Base-by-base conservation (phyloP, 2,888 invertebrate genomes). In the Xestia rhomboidea region DNA sequence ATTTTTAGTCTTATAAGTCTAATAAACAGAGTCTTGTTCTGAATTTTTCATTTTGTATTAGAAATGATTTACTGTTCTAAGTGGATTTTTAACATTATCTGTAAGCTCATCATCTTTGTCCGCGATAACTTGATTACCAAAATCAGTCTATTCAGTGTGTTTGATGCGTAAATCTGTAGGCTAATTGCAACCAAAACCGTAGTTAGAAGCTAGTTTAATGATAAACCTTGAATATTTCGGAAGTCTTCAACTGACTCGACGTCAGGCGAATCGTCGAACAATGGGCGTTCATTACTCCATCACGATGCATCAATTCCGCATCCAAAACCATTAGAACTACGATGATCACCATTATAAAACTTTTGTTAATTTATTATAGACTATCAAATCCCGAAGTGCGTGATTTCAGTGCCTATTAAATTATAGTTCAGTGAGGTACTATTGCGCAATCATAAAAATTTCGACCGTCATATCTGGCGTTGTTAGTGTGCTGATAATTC, bases 301-400 rank as follows among this genome's bases (percentile, higher is more conserved):
- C 95, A 95, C 95, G 95, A 95, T 87, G 91, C 89, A 86, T 85
- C 86, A 88, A 94, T 96, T 96, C 95, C 96, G 96, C 92, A 93
- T 95, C 90, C 87, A 85, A 83, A 85, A 87, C 91, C 90, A 95
- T 95, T 94, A 95, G 94, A 95, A 93, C 93, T 90, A 71, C 84
- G 92, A 93, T 93, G 93, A 92, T 93, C 75, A 54, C 80, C 38
- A 87, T 87, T 85, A 79, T 60, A 77, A 81, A 81, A 60, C 79
- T 83, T 82, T 82, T 87, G 79, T 83, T 80, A 80, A 76, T 81
- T 60, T 71, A 78, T 69, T 76, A 63, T 73, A 41, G 34, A 74
- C 79, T 73, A 79, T 81, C 77, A 86, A 70, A 60, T 75, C 63
- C 6, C 76, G 21, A 60, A 72, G 46, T 76, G 82, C 87, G 81